phyloP scores from a whole-genome alignment of 2,113 vertebrate genomes.

The Trachemys scripta region DNA sequence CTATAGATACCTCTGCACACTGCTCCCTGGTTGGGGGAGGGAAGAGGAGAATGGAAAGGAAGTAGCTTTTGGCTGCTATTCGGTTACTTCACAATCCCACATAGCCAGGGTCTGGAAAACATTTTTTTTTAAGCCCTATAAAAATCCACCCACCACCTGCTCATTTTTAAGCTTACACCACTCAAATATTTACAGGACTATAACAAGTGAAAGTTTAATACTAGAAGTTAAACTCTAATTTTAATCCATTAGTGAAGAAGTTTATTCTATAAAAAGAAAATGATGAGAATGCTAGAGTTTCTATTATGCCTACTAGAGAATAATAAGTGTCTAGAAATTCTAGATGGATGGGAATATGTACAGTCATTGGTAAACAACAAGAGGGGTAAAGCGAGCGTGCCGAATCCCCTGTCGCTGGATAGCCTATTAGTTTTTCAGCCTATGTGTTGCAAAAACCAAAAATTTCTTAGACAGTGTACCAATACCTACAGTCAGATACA shows the following conservation, averaged over 20 bases:
- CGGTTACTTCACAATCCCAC: neutral
- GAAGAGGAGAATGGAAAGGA: neutral
- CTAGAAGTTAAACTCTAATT: neutral
- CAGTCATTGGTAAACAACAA: too few relatives aligned
- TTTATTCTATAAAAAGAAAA: too few relatives aligned
- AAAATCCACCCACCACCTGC: too few relatives aligned
- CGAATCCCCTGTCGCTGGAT: neutral
- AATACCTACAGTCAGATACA: neutral
- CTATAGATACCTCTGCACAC: neutral
- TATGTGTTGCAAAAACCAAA: neutral
- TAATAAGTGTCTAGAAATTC: too few relatives aligned
- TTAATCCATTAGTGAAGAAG: too few relatives aligned
- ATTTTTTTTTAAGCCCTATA: too few relatives aligned
- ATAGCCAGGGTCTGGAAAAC: too few relatives aligned
- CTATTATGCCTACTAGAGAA: too few relatives aligned
- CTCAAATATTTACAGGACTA: neutral
- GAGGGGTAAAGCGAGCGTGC: neutral
- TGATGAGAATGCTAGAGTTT: too few relatives aligned
- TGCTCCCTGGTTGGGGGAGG: neutral
- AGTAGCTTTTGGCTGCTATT: neutral
- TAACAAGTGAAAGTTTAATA: neutral
- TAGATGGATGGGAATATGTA: too few relatives aligned
- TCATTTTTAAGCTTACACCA: neutral
- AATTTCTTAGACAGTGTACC: neutral
- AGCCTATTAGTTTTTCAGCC: neutral